phyloP scores from a whole-genome alignment of 2,797 vertebrate genomes.

The Podarcis siculus region DNA sequence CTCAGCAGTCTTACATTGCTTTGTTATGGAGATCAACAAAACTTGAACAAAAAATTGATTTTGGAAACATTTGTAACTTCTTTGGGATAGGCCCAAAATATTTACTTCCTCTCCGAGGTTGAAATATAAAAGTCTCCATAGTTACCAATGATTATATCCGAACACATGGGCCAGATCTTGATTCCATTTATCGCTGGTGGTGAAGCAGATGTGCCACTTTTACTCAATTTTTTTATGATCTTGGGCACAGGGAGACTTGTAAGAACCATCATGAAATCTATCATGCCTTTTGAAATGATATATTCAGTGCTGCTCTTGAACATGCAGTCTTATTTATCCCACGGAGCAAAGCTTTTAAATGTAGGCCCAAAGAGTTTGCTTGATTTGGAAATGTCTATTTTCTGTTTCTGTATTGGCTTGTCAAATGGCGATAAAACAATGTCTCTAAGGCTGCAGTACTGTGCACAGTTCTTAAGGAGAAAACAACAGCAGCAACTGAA shows the following conservation, averaged over 20 bases:
- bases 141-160: not conserved
- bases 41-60: slow-evolving; percentile 28
- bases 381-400: slow-evolving; percentile 49
- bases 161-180: not conserved
- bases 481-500: not conserved
- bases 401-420: slow-evolving; percentile 16
- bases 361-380: slow-evolving; percentile 21
- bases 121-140: not conserved
- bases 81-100: not conserved
- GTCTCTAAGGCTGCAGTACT: not conserved
- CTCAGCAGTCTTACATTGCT: slow-evolving; percentile 1
- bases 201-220: not conserved
- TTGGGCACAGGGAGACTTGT: not conserved
- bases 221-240: not conserved
- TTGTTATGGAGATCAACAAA: not conserved
- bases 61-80: not conserved
- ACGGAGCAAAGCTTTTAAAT: not conserved
- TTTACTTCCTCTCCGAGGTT: not conserved
- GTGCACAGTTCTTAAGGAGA: not conserved
- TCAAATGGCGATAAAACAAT: not conserved
- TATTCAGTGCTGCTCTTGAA: not conserved
- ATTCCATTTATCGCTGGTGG: not conserved
- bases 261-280: not conserved
- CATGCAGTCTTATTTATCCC: not conserved
- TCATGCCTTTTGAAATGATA: not conserved